Evolutionary conservation across 2,797 vertebrate genomes (phyloP).

Genomic region (Cossypha niveicapilla): DNA sequence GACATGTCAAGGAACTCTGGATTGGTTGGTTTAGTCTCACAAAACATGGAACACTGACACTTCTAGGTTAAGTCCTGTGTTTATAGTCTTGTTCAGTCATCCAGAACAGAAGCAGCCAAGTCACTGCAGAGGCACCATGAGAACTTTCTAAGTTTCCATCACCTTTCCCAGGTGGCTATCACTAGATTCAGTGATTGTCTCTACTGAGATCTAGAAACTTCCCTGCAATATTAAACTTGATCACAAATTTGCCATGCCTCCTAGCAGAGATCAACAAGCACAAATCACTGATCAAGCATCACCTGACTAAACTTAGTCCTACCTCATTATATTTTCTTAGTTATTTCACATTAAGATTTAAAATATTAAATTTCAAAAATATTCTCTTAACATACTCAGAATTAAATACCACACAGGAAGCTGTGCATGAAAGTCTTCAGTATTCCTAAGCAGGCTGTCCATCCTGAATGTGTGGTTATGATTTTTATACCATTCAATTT

Average conservation of each 20-base stretch:
- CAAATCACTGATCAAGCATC: neutral
- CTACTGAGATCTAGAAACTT: neutral
- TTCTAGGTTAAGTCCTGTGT: neutral
- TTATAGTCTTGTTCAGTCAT: neutral
- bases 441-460: neutral
- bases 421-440: neutral
- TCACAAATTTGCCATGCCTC: neutral
- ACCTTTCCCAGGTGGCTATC: neutral
- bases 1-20: neutral
- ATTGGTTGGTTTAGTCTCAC: neutral
- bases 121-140: neutral
- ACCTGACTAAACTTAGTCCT: neutral
- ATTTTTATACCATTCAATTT: neutral
- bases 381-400: neutral
- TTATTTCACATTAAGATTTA: neutral
- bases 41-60: neutral
- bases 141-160: neutral
- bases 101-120: neutral
- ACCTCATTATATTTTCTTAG: neutral
- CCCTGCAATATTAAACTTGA: neutral
- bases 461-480: neutral
- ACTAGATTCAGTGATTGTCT: neutral
- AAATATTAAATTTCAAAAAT: neutral
- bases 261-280: neutral
- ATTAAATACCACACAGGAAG: neutral